These are phyloP conservation scores for Nomada hirtipes DNA, from an alignment of 2,888 invertebrate genomes.

Conservation along the genomic window DNA sequence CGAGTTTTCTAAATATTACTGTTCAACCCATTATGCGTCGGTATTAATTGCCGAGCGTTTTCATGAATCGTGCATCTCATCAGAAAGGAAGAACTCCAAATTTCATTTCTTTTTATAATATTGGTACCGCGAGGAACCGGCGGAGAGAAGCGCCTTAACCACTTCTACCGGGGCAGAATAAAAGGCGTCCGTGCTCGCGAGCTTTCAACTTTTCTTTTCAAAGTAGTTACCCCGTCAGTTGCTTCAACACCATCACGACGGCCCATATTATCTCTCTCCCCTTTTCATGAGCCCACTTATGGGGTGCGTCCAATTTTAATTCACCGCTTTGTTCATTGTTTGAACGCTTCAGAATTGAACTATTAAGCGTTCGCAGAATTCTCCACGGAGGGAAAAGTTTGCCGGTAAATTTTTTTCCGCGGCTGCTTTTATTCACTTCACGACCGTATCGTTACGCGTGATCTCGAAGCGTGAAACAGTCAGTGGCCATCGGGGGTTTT, in stretches of 20 bases:
- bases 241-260: slow-evolving; percentile 35
- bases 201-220: slow-evolving; percentile 46
- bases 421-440: background rate
- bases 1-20: background rate
- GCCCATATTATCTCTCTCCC: slow-evolving; percentile 36
- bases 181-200: slow-evolving; percentile 21
- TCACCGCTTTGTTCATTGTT: slow-evolving; percentile 45
- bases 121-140: slow-evolving; percentile 8
- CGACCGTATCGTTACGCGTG: background rate
- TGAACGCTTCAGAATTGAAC: slow-evolving; percentile 34
- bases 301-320: slow-evolving; percentile 43
- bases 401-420: background rate
- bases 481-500: background rate
- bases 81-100: background rate
- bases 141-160: slow-evolving; percentile 10
- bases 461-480: background rate
- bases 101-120: slow-evolving; percentile 27
- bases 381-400: background rate
- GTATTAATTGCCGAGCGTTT: background rate
- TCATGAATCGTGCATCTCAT: background rate
- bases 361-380: slow-evolving; percentile 8
- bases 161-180: slow-evolving; percentile 24
- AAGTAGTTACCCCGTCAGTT: slow-evolving; percentile 36
- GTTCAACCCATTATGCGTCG: no score
- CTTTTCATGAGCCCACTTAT: slow-evolving; percentile 32